These are phyloP conservation scores for Cyanoderma ruficeps DNA, from an alignment of 2,113 vertebrate genomes.

Conservation along the genomic window DNA sequence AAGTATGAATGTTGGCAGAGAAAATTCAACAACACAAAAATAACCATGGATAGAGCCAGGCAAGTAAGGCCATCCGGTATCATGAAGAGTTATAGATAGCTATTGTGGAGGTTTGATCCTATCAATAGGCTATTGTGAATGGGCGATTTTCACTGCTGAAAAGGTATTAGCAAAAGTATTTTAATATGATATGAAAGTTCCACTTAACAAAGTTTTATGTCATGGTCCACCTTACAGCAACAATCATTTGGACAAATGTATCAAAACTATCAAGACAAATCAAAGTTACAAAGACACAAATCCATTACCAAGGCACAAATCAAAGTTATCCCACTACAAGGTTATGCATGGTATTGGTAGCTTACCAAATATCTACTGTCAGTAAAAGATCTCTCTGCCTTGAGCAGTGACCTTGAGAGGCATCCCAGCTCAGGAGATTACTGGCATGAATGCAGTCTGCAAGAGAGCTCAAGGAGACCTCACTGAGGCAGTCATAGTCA, in stretches of 20 bases:
- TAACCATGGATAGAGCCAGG: neutral
- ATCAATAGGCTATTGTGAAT: neutral
- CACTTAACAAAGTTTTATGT: neutral
- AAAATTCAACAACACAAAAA: neutral
- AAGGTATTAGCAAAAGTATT: neutral
- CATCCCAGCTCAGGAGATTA: neutral
- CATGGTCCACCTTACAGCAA: neutral
- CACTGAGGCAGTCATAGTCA: neutral
- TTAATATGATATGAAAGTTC: neutral
- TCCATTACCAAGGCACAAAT: neutral
- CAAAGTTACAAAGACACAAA: neutral
- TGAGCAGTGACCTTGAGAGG: neutral
- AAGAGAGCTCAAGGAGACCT: neutral
- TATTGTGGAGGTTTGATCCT: neutral
- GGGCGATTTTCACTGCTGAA: neutral
- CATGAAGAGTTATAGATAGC: accelerated
- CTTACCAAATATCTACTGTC: neutral
- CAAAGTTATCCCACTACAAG: neutral
- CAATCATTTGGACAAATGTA: neutral
- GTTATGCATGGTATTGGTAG: accelerated
- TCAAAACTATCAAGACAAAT: neutral
- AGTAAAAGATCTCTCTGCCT: neutral
- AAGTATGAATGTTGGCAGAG: neutral
- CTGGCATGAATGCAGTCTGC: neutral
- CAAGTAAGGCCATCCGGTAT: neutral